Evolutionary conservation across 2,797 vertebrate genomes (phyloP), one percentile per base, ranked within the genome.

Genomic region (Artibeus jamaicensis): DNA sequence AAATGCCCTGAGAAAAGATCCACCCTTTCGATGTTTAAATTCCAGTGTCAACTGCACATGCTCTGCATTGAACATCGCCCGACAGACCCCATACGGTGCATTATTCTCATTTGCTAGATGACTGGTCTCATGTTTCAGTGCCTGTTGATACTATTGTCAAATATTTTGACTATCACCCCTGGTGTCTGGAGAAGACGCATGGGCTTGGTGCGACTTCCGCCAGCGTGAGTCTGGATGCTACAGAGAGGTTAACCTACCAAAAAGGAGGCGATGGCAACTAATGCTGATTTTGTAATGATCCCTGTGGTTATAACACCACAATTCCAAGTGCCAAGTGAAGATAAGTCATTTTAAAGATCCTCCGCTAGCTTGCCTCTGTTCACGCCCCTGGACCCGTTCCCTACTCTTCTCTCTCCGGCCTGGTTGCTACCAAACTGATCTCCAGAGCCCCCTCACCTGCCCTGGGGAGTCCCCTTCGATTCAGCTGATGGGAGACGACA

Each of bases 41-140:
- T 71, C 10, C 2, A 19, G 15, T 39, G 53, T 24, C 29, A 39
- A 29, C 82, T 14, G 8, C 32, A 46, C 53, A 48, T 15, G 24
- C 3, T 37, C 73, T 53, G 3, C 9, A 11, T 1, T 9, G 44
- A 70, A 21, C 5, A 5, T 6, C 46, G 12, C 11, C 8, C 3
- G 19, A 0, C 6, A 11, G 18, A 19, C 34, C 16, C 57, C 2
- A 34, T 3, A 46, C 0, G 6, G 7, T 32, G 7, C 1, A 1
- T 3, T 29, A 19, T 26, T 94, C 62, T 39, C 12, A 2, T 21
- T 16, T 71, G 34, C 24, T 77, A 32, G 11, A 37, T 39, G 9
- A 11, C 48, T 62, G 11, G 73, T 62, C 26, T 77, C 59, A n/a
- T 71, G 19, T 42, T 16, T 19, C 19, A 89, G 19, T 29, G 34